Evolutionary conservation across 2,113 vertebrate species (phyloP).

Genomic region (Columba livia): DNA sequence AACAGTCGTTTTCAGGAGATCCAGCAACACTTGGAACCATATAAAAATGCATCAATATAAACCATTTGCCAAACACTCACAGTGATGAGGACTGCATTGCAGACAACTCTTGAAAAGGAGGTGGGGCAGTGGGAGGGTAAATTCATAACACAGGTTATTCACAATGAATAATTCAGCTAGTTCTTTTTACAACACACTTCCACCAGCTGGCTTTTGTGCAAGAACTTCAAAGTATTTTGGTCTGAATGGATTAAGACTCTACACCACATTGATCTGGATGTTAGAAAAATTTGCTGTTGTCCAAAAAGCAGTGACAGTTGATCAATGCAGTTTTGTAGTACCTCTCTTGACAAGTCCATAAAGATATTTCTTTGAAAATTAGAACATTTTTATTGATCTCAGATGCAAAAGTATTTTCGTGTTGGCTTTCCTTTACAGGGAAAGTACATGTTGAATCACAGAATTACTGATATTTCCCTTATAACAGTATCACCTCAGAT

Average conservation of each 20-base stretch:
- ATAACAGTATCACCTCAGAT: background rate
- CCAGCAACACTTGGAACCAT: background rate
- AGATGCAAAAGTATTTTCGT: conserved; percentile 37
- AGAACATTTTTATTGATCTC: conserved; percentile 44
- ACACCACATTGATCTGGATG: conserved; percentile 51
- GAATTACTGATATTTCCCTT: conserved; percentile 19
- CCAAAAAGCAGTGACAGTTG: conserved; percentile 47
- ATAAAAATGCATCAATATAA: background rate
- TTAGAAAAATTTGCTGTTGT: conserved; percentile 62
- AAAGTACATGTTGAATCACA: conserved; percentile 5
- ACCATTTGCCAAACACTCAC: background rate
- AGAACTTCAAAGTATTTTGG: conserved; percentile 69
- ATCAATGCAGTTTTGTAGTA: conserved; percentile 42
- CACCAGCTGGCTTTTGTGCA: conserved; percentile 52
- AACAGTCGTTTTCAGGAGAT: background rate
- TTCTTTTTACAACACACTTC: conserved; percentile 40
- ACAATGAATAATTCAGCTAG: conserved; percentile 30
- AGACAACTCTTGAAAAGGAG: conserved; percentile 17
- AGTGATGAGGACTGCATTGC: conserved; percentile 11
- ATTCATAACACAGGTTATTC: conserved; percentile 13
- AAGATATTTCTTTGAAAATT: conserved; percentile 19
- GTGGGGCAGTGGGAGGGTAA: conserved; percentile 8
- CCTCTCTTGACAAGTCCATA: conserved; percentile 11
- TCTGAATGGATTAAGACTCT: conserved; percentile 62
- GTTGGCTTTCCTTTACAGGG: background rate